Conservation (phyloP, 2,888 invertebrate genomes). For the Reticulitermes lucifugus region DNA sequence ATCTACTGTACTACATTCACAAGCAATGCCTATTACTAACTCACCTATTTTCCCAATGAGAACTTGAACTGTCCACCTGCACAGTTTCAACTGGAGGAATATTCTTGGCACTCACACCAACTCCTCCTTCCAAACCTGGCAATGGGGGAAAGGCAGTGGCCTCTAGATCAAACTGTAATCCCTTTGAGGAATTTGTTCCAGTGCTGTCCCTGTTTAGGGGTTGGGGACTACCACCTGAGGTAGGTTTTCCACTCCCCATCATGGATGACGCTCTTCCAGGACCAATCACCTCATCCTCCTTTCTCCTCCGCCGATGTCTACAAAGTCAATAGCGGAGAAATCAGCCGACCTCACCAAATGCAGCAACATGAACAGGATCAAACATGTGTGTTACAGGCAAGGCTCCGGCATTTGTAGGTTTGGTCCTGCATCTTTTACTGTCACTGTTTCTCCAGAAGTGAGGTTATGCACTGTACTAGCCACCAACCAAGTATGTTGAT, state of each 20-base stretch:
- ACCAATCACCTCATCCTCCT: constrained; percentile 61
- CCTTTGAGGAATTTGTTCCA: constrained; percentile 59
- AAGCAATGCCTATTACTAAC: constrained; percentile 10
- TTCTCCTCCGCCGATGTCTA: constrained; percentile 63
- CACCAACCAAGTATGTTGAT: not conserved
- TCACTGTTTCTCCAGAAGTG: not conserved
- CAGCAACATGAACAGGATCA: not conserved
- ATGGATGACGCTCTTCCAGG: constrained; percentile 45
- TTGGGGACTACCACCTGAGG: constrained; percentile 47
- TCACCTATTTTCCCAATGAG: constrained; percentile 50
- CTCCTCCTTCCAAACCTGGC: constrained; percentile 71
- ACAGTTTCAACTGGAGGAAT: constrained; percentile 55
- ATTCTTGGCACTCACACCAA: constrained; percentile 47
- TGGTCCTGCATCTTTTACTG: constrained; percentile 2
- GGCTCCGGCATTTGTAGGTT: not conserved
- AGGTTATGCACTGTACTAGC: not conserved
- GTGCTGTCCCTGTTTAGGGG: constrained; percentile 41
- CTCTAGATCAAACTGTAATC: constrained; percentile 81
- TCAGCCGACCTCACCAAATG: constrained; percentile 28
- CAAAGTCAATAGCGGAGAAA: constrained; percentile 33
- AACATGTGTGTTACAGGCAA: not conserved
- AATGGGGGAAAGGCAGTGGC: constrained; percentile 84
- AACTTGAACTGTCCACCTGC: constrained; percentile 40
- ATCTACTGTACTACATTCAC: constrained; percentile 28
- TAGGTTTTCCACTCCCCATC: constrained; percentile 36